These are phyloP conservation scores for Micromesistius poutassou DNA, from an alignment of 2,797 vertebrate species.

Conservation along the genomic window DNA sequence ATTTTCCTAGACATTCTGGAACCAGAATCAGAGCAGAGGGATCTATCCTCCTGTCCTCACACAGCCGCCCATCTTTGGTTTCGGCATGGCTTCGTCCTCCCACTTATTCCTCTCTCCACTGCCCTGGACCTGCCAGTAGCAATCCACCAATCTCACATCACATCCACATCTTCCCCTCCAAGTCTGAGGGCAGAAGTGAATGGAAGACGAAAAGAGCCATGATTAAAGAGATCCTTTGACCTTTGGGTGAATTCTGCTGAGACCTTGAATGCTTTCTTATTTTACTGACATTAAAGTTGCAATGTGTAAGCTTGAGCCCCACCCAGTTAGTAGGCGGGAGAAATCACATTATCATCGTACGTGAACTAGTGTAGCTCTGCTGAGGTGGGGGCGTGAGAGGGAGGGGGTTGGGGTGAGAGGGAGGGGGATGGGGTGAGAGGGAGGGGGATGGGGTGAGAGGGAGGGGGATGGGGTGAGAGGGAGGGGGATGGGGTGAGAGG, in stretches of 20 bases:
- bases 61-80: constrained; percentile 36
- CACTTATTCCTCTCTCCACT: constrained; percentile 29
- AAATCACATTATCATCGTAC: too few species aligned
- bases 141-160: constrained; percentile 45
- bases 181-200: constrained; percentile 54
- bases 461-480: too few species aligned
- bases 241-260: neutral
- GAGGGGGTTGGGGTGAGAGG: too few species aligned
- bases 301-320: too few species aligned
- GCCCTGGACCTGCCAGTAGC: constrained; percentile 92
- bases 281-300: neutral
- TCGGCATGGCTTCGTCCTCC: constrained; percentile 25
- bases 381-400: too few species aligned
- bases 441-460: too few species aligned
- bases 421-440: too few species aligned
- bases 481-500: too few species aligned
- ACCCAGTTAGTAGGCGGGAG: too few species aligned
- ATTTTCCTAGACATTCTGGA: constrained; percentile 29
- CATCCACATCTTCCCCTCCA: constrained; percentile 70
- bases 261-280: neutral
- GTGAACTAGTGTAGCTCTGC: too few species aligned
- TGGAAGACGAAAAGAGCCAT: constrained; percentile 7
- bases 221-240: neutral
- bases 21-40: constrained; percentile 58
- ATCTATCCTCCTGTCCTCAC: constrained; percentile 55